Base-by-base conservation (phyloP, 2,888 invertebrate species). In the Drosophila bunnanda region DNA sequence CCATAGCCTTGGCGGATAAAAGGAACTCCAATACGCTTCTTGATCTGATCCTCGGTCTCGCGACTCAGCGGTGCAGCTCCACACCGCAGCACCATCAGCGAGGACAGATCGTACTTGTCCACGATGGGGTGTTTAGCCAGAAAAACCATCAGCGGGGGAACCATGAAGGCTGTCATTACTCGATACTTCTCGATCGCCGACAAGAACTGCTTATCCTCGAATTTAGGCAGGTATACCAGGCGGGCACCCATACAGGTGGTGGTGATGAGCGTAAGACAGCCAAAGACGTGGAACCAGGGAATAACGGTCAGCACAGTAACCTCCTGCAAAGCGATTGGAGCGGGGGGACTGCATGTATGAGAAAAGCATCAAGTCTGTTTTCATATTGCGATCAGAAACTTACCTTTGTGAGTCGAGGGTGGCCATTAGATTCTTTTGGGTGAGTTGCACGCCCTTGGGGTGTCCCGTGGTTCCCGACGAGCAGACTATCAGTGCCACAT, bases 211-310 rank as follows among this genome's bases (percentile, higher is more conserved):
- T 95, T 94, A 38, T 96, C 95, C 48, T 96, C 95, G 91, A 97
- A 97, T 79, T 94, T 95, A 1, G 94, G 93, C 65, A 93, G 76
- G 57, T 93, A 92, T 2, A 96, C 93, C 54, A 97, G 90, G 78
- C 93, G 93, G 15, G 94, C 93, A 56, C 95, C 94, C 78, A 94
- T 88, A 17, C 94, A 90, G 48, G 95, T 92, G 25, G 94, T 91
- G 25, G 94, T 93, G 79, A 96, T 93, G 15, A 95, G 93, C 0
- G 95, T 93, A 72, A 95, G 94, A 86, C 96, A 96, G 0, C 96
- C 96, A 88, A 96, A 97, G 0, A 95, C 95, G 92, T 97, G 97
- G 91, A 96, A 97, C 94, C 97, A 96, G 15, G 97, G 97, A 66
- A 97, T 94, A 34, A 97, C 92, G 0, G 95, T 95, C 68, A 96